Base-by-base conservation (phyloP, 2,888 invertebrate species). In the Cataglyphis altisquamis region DNA sequence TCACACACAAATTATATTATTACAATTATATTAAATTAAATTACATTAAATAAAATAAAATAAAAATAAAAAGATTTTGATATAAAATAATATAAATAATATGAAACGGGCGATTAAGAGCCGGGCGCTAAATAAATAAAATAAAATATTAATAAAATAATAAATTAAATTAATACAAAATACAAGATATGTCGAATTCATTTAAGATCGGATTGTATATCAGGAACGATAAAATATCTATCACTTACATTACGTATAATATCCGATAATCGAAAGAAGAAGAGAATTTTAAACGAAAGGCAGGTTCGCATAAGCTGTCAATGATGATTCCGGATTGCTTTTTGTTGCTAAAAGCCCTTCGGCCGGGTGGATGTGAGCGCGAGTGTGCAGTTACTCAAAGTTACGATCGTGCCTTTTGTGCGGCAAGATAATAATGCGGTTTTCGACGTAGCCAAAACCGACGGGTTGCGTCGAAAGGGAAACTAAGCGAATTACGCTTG, bases 251-350 rank as follows among this genome's bases (percentile, higher is more conserved):
- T n/a, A n/a, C 8, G 41, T 39, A 8, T 36, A 9, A 41, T 15
- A 32, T 21, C 15, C 75, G 64, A 52, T 45, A 10, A 52, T 39
- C 74, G 36, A 18, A 48, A 55, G 25, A 12, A 39, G 52, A 12
- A 39, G 25, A 52, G 25, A 55, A 64, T 48, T 36, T 41, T 32
- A 29, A 64, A 48, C 73, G 60, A 63, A 63, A 64, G 36, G 39
- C 36, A 55, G 39, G 25, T 15, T 36, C 75, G 18, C 68, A 18
- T 36, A 67, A 48, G 68, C 77, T 75, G 86, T 85, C 84, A 68
- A 83, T 89, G 90, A 89, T 87, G 88, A 90, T 92, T 88, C 68
- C 63, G 75, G 85, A 90, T 90, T 87, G 91, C 87, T 90, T 88
- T 90, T 87, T 86, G 88, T 89, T 86, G 84, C 73, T 84, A 82